Evolutionary conservation across 2,797 vertebrate species (phyloP).

Genomic region (Alcedo quadribrachys): DNA sequence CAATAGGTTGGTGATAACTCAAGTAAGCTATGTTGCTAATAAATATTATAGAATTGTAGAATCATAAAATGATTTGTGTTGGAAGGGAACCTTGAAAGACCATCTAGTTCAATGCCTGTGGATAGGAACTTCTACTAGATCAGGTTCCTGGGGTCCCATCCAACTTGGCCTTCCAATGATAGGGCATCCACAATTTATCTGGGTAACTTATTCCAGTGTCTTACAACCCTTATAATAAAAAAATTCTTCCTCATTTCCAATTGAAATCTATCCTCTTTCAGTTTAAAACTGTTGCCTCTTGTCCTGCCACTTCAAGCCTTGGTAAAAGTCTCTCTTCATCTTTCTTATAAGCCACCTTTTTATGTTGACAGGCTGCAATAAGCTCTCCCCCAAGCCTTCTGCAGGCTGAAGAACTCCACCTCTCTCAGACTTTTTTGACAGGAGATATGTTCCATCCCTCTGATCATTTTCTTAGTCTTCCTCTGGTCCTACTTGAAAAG

Average conservation of each 20-base stretch:
- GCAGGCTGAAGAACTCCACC: background rate
- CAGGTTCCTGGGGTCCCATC: background rate
- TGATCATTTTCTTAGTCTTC: background rate
- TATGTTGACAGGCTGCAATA: too few species aligned
- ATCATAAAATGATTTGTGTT: background rate
- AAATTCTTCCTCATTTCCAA: background rate
- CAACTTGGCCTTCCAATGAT: background rate
- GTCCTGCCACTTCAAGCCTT: background rate
- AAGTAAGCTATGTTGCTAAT: background rate
- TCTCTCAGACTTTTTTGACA: background rate
- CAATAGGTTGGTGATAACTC: background rate
- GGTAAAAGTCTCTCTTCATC: background rate
- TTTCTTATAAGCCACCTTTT: background rate
- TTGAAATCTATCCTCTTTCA: background rate
- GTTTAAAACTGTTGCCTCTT: background rate
- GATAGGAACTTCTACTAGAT: background rate
- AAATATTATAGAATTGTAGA: background rate
- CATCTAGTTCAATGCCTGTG: rapidly evolving
- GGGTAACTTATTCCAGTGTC: background rate
- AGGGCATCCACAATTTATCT: background rate
- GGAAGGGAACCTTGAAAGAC: background rate
- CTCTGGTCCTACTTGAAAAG: background rate
- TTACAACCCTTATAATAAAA: background rate
- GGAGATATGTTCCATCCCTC: background rate
- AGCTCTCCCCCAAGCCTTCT: background rate